A percentile compares a stretch with the other conserved stretches of the same genome.
Conservation (phyloP, 2,797 vertebrate species). For the Lithobates pipiens region DNA sequence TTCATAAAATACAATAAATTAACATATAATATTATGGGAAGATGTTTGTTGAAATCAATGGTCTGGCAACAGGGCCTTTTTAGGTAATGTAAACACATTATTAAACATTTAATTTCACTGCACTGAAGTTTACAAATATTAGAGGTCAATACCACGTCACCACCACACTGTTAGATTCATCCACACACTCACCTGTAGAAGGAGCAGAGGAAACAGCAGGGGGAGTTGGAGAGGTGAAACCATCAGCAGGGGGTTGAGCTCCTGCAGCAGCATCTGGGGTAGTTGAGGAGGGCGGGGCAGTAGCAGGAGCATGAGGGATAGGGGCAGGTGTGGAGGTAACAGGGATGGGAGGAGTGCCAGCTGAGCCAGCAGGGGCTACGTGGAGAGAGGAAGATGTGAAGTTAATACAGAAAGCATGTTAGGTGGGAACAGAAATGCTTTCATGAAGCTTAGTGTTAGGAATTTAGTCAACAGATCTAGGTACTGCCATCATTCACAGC, state of each 20-base stretch:
- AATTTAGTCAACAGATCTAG: constrained; percentile 63
- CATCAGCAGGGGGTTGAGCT: constrained; percentile 86
- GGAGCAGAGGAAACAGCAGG: constrained; percentile 85
- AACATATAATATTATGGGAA: too few species aligned
- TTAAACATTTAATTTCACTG: neutral
- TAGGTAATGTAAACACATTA: too few species aligned
- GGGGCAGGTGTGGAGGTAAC: constrained; percentile 79
- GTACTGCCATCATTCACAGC: constrained; percentile 47
- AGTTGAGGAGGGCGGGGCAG: constrained; percentile 73
- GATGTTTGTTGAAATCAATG: too few species aligned
- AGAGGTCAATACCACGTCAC: constrained; percentile 7
- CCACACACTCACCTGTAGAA: constrained; percentile 88
- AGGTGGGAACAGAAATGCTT: constrained; percentile 74
- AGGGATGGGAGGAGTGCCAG: constrained; percentile 84
- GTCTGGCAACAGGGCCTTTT: too few species aligned
- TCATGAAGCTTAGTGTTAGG: constrained; percentile 69
- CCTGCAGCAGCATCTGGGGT: constrained; percentile 81
- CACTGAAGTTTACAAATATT: neutral
- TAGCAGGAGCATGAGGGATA: constrained; percentile 75
- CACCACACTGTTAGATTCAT: constrained; percentile 19
- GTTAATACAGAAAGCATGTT: constrained; percentile 75
- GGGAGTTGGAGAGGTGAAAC: constrained; percentile 93
- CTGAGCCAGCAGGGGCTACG: constrained; percentile 75
- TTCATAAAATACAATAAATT: too few species aligned
- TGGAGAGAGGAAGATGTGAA: constrained; percentile 79